Conservation (phyloP, 2,797 vertebrate genomes). For the Petrocephalus schoutedeni region DNA sequence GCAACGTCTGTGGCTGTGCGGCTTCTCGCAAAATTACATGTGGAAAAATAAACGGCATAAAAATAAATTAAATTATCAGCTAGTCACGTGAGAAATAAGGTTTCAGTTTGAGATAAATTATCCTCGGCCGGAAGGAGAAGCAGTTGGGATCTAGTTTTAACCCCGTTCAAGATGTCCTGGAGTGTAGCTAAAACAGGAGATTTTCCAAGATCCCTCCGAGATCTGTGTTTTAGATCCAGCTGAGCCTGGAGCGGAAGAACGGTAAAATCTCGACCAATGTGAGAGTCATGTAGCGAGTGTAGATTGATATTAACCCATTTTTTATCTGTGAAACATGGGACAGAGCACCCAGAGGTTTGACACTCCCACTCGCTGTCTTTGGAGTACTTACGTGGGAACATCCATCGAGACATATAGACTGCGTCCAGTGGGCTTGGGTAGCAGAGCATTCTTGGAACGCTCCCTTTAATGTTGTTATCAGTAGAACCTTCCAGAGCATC, state of each 20-base stretch:
- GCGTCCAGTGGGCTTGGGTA: background rate
- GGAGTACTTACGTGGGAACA: background rate
- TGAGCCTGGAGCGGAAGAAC: background rate
- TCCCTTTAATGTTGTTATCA: slow-evolving; percentile 29
- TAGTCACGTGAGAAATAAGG: background rate
- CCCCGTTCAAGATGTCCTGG: background rate
- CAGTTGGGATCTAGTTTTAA: background rate
- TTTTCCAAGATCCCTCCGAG: background rate
- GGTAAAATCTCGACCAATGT: background rate
- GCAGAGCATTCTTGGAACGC: background rate
- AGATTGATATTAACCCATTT: background rate
- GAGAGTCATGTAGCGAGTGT: background rate
- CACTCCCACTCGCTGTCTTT: background rate
- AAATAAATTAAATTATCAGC: background rate
- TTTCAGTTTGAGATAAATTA: background rate
- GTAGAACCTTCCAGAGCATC: background rate
- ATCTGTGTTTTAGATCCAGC: slow-evolving; percentile 7
- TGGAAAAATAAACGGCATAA: background rate
- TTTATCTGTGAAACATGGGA: background rate
- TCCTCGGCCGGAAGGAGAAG: background rate
- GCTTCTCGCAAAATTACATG: background rate
- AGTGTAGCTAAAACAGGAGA: background rate
- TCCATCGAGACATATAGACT: background rate
- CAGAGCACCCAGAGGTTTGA: background rate
- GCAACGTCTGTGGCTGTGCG: background rate